phyloP scores from a whole-genome alignment of 1,140 invertebrate species.

The Atta cephalotes region DNA sequence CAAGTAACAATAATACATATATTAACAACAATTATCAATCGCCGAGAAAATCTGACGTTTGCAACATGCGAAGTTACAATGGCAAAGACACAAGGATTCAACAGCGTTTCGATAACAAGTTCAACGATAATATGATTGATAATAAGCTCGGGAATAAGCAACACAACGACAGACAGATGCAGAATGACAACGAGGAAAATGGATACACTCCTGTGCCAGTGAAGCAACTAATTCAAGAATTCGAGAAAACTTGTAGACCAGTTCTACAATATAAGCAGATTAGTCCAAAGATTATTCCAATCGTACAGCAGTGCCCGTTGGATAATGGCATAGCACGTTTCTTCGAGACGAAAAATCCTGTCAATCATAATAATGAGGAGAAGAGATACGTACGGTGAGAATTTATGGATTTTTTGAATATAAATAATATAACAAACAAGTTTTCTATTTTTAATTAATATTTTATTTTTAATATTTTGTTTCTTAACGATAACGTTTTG shows the following conservation, averaged over 20 bases:
- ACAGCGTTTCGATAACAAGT: conserved; percentile 35
- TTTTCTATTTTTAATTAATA: neutral
- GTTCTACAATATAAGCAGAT: conserved; percentile 87
- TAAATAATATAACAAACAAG: neutral
- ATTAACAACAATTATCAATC: conserved; percentile 52
- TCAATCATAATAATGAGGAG: conserved; percentile 61
- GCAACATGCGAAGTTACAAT: conserved; percentile 57
- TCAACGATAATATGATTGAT: conserved; percentile 14
- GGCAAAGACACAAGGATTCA: conserved; percentile 35
- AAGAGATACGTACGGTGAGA: conserved; percentile 52
- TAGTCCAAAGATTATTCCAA: conserved; percentile 78
- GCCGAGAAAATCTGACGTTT: conserved; percentile 25
- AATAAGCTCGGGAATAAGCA: conserved; percentile 45
- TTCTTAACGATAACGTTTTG: neutral
- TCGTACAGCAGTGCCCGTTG: conserved; percentile 73
- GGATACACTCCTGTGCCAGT: conserved; percentile 88
- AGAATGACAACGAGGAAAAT: conserved; percentile 74
- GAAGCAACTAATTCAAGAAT: conserved; percentile 88
- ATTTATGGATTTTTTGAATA: neutral
- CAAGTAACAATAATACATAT: conserved; percentile 61
- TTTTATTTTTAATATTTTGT: neutral
- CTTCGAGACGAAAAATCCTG: conserved; percentile 77
- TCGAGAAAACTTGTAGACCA: conserved; percentile 88
- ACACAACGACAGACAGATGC: conserved; percentile 61
- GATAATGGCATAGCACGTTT: conserved; percentile 82